Percentiles rank a stretch among this genome's conserved stretches.
Conservation (phyloP, 1,140 invertebrate genomes). For the Saccostrea cuccullata region DNA sequence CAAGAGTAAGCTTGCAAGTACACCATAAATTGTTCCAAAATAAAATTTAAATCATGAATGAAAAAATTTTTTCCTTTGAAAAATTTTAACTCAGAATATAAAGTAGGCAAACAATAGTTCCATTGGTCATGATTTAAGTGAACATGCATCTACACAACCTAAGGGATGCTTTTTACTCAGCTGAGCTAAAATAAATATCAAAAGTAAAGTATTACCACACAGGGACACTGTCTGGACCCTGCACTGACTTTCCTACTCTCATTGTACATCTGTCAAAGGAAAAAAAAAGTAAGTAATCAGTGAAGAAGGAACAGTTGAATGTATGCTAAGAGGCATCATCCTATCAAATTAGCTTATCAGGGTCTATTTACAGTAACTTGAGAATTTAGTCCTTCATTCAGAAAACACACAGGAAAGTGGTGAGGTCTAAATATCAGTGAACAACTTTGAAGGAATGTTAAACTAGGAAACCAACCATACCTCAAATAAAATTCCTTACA, state of each 20-base stretch:
- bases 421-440: not conserved
- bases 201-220: slow-evolving; percentile 68
- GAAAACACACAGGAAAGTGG: not conserved
- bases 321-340: not conserved
- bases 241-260: slow-evolving; percentile 85
- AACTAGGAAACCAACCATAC: not conserved
- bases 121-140: no score
- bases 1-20: not conserved
- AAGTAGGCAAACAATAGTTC: no score
- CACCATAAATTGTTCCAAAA: not conserved
- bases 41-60: no score
- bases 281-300: not conserved
- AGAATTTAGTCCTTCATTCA: not conserved
- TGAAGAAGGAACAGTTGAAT: not conserved
- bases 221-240: slow-evolving; percentile 69
- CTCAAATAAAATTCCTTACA: no score
- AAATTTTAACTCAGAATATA: no score
- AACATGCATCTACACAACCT: not conserved
- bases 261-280: slow-evolving; percentile 79
- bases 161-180: no score
- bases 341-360: no score
- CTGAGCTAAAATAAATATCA: no score
- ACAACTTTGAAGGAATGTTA: not conserved
- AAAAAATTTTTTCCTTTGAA: no score
- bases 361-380: not conserved